Evolutionary conservation across 1,140 invertebrate species (phyloP).

Genomic region (Zaprionus davidi): DNA sequence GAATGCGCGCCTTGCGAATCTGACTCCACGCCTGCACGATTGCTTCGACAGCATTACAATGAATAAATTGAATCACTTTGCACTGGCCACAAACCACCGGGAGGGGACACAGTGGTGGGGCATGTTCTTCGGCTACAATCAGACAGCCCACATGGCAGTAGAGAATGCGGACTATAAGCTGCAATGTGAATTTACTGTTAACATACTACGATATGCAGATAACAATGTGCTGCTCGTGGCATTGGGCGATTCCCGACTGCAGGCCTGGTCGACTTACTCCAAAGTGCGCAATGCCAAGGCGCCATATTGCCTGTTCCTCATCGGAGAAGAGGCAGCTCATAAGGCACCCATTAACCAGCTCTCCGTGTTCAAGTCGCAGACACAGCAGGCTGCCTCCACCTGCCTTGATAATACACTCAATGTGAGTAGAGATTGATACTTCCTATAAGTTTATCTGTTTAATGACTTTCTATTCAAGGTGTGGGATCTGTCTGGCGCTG

Average conservation of each 20-base stretch:
- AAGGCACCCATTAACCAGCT: constrained; percentile 62
- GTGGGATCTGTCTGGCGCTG: constrained; percentile 65
- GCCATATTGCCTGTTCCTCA: constrained; percentile 56
- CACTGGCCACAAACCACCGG: constrained; percentile 63
- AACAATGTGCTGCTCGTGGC: constrained; percentile 65
- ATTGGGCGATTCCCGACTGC: constrained; percentile 53
- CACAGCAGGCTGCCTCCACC: constrained; percentile 42
- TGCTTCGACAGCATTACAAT: constrained; percentile 68
- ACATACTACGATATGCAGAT: constrained; percentile 58
- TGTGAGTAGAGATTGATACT: constrained; percentile 23
- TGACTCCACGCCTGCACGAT: constrained; percentile 60
- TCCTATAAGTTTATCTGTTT: not conserved
- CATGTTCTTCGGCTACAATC: constrained; percentile 53
- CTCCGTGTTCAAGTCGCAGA: constrained; percentile 45
- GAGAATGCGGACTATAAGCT: constrained; percentile 63
- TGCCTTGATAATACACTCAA: constrained; percentile 53
- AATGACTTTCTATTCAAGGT: constrained; percentile 32
- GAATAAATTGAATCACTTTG: constrained; percentile 56
- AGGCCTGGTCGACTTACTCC: constrained; percentile 71
- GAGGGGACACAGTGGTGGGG: constrained; percentile 69
- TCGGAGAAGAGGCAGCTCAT: constrained; percentile 57
- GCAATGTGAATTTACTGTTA: constrained; percentile 60
- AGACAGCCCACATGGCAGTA: constrained; percentile 47
- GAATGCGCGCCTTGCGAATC: constrained; percentile 64
- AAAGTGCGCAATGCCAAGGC: constrained; percentile 43